Conservation (phyloP, 64 coral and sea anemone genomes). For the Montipora capricornis region DNA sequence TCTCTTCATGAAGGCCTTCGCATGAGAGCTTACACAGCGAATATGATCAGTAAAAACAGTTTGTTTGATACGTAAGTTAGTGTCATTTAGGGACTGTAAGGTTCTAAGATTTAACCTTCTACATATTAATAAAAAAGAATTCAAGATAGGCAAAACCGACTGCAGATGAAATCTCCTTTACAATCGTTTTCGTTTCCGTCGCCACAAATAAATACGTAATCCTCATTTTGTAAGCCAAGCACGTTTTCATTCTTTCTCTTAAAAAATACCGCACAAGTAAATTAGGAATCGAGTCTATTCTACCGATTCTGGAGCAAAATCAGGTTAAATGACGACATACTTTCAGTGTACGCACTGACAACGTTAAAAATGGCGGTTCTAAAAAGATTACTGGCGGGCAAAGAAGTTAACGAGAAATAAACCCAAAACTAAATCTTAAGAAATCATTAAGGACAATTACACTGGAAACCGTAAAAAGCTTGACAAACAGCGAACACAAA, state of each 20-base stretch:
- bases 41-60: not conserved
- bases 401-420: not conserved
- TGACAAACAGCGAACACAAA: constrained; percentile 23
- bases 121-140: not conserved
- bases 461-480: constrained; percentile 29
- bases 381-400: not conserved
- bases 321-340: too few species aligned
- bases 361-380: not conserved
- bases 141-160: not conserved
- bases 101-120: not conserved
- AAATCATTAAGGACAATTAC: constrained; percentile 11
- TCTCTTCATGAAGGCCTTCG: not conserved
- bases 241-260: constrained; percentile 26
- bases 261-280: not conserved
- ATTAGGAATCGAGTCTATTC: not conserved
- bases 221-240: constrained; percentile 1
- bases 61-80: not conserved
- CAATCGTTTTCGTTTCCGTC: not conserved
- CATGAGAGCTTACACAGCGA: not conserved
- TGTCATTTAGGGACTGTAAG: not conserved
- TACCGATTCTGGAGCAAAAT: not conserved
- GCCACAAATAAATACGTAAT: constrained; percentile 5
- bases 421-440: not conserved
- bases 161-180: not conserved
- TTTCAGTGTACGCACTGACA: too few species aligned